These are phyloP conservation scores for Oncorhynchus gorbuscha DNA, from an alignment of 2,113 vertebrate genomes.

Conservation along the genomic window DNA sequence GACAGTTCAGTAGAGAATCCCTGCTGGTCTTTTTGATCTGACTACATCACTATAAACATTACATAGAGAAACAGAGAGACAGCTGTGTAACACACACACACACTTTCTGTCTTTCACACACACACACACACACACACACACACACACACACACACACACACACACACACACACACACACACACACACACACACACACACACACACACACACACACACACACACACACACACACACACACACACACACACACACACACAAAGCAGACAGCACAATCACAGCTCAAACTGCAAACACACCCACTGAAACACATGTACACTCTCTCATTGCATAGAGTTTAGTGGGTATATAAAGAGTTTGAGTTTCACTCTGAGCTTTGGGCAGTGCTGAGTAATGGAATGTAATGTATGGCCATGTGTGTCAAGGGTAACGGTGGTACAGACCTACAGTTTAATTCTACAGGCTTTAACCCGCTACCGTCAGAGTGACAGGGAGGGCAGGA, in stretches of 20 bases:
- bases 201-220: too few species aligned
- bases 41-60: too few species aligned
- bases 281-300: neutral
- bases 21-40: too few species aligned
- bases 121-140: neutral
- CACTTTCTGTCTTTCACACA: neutral
- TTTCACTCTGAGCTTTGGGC: constrained; percentile 12
- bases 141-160: neutral
- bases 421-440: neutral
- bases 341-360: neutral
- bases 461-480: neutral
- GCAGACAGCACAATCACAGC: neutral
- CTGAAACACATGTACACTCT: neutral
- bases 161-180: too few species aligned
- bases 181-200: neutral
- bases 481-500: neutral
- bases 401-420: neutral
- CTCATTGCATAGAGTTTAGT: neutral
- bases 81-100: too few species aligned
- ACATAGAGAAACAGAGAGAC: too few species aligned
- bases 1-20: too few species aligned
- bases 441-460: neutral
- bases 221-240: neutral
- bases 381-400: neutral
- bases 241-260: neutral